Evolutionary conservation across 2,888 invertebrate genomes (phyloP), one percentile per base, ranked within the genome.

Genomic region (Fragum whitleyi): DNA sequence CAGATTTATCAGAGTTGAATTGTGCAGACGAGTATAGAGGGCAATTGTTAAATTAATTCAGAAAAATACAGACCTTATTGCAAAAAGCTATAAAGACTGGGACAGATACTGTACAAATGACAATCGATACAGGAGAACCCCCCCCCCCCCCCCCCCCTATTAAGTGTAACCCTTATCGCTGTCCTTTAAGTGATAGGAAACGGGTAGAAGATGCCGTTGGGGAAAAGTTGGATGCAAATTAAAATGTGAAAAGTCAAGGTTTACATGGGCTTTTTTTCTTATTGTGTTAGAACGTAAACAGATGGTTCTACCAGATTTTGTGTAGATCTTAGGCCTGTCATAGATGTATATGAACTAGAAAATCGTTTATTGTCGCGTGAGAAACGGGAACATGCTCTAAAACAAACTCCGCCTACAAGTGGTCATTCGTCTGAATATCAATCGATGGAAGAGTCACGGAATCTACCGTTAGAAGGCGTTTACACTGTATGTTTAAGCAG

Each of bases 161-260:
- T 53, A 53, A 53, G 21, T 53, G 53, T n/a, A 16, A 53, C n/a
- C 53, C 53, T 6, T 53, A 53, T n/a, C 14, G 53, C n/a, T n/a
- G 53, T n/a, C 53, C 53, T 21, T 53, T 53, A 53, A 53, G 6
- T 14, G 53, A 53, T 53, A 9, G 53, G 11, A 53, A 53, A n/a
- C 9, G n/a, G 21, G n/a, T 53, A 9, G n/a, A 53, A 21, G 53
- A 53, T 53, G n/a, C 53, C 6, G 53, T 53, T 21, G 21, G 6
- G 53, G 53, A 53, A 53, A 53, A n/a, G 53, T 21, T 53, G 6
- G 53, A 53, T 21, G 53, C 53, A n/a, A 53, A 53, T 6, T n/a
- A n/a, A 53, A n/a, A n/a, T n/a, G 14, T 53, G n/a, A 53, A 53
- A 53, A 53, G n/a, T 53, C 53, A 53, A 53, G 53, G 53, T 53